These are phyloP conservation scores for Cyprinodon tularosa DNA, from an alignment of 2,113 vertebrate genomes.

Conservation along the genomic window DNA sequence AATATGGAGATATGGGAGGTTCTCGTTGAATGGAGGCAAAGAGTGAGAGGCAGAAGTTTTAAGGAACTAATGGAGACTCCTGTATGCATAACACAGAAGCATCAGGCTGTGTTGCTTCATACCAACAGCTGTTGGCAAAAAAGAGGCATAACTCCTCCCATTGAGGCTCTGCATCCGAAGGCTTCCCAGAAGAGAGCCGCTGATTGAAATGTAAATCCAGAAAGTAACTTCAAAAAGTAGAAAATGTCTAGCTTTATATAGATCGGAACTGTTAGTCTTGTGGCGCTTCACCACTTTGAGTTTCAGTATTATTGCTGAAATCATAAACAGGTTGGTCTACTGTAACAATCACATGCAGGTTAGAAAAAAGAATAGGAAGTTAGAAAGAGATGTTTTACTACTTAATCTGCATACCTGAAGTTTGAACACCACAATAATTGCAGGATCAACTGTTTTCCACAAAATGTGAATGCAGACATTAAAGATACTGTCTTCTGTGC, in stretches of 20 bases:
- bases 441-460: background rate
- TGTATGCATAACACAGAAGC: constrained; percentile 21
- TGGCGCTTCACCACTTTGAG: constrained; percentile 56
- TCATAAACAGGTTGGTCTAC: constrained; percentile 22
- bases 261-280: constrained; percentile 47
- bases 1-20: constrained; percentile 27
- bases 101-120: constrained; percentile 43
- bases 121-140: constrained; percentile 72
- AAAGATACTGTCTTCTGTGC: too few species aligned
- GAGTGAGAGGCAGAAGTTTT: background rate
- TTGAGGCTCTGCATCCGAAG: constrained; percentile 40
- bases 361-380: background rate
- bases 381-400: background rate
- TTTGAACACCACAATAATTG: background rate
- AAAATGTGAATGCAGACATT: background rate
- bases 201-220: constrained; percentile 80
- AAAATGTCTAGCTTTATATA: constrained; percentile 49
- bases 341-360: constrained; percentile 10
- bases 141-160: constrained; percentile 67
- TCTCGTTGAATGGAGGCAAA: constrained; percentile 27
- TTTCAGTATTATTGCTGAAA: constrained; percentile 49
- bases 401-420: background rate
- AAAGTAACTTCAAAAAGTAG: constrained; percentile 61
- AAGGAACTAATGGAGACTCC: constrained; percentile 1
- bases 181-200: constrained; percentile 50